Base-by-base conservation (phyloP, 2,888 invertebrate species). In the Heliconius sara region DNA sequence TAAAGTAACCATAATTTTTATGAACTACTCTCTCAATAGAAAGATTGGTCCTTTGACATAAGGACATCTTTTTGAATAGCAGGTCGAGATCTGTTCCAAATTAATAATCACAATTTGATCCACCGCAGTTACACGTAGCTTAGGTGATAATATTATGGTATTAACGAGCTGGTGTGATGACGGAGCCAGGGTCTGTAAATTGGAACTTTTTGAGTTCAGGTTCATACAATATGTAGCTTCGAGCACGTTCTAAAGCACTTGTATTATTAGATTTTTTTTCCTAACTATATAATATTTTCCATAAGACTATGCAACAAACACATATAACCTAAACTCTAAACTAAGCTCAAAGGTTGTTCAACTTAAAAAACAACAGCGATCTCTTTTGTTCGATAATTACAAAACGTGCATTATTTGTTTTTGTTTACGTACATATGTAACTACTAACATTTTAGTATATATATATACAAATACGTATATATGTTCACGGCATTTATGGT, bases 401-500 rank as follows among this genome's bases (percentile, higher is more conserved):
- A 68, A 39, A 65, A 25, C 57, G 63, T 63, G 71, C 67, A 70
- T 75, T 75, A 47, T 75, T 30, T 75, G 43, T 63, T 66, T 65
- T 43, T 43, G 75, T 75, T 43, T 47, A 43, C 30, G 67, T 68
- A 78, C 57, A 66, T 72, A 43, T 75, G 60, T 75, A 68, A 52
- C 67, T 76, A 79, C 75, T 75, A 79, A 79, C 74, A 68, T 75
- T 68, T 75, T 75, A 66, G 70, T 76, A 76, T 65, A 75, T 75
- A 75, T 52, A 22, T 77, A 78, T 39, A 47, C 16, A 47, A 22
- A 52, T 65, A 65, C 47, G 65, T 19, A 57, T 60, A 34, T 78
- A 70, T 76, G 76, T 75, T 68, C 76, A 68, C 60, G 80, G 80
- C 71, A 78, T 80, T 78, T 80, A 78, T 77, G 80, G 78, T 70